Evolutionary conservation across 2,797 vertebrate genomes (phyloP).

Genomic region (Tiaroga cobitis): DNA sequence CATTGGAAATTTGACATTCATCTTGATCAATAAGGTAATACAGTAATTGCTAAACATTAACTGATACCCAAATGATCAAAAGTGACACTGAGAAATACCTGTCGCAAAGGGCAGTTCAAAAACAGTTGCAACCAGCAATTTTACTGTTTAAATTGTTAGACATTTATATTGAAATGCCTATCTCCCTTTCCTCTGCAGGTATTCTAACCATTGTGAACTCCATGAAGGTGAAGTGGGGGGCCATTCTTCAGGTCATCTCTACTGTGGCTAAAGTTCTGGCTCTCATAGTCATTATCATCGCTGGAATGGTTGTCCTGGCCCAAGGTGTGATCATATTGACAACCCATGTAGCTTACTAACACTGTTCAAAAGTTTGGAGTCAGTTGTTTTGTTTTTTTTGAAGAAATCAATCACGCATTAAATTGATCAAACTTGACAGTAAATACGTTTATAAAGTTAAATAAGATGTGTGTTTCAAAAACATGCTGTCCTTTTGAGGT

Average conservation of each 20-base stretch:
- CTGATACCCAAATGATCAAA: not conserved
- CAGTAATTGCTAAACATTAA: not conserved
- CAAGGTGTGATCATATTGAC: constrained; percentile 74
- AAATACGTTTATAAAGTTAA: not conserved
- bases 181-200: constrained; percentile 63
- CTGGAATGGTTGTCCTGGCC: constrained; percentile 77
- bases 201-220: constrained; percentile 82
- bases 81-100: not conserved
- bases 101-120: not conserved
- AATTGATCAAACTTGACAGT: not conserved
- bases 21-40: not conserved
- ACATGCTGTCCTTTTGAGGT: not conserved
- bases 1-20: not conserved
- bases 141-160: not conserved
- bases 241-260: constrained; percentile 83
- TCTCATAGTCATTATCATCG: constrained; percentile 82
- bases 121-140: not conserved
- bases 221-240: constrained; percentile 86
- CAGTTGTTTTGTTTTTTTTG: not conserved
- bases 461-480: not conserved
- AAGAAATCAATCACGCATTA: not conserved
- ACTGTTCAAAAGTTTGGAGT: not conserved
- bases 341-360: not conserved
- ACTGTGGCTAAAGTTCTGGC: constrained; percentile 84
- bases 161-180: not conserved